A percentile compares a stretch with the other conserved stretches of the same genome.
These are phyloP conservation scores for Chymomyza amoena DNA, from an alignment of 2,888 invertebrate species.

Conservation along the genomic window DNA sequence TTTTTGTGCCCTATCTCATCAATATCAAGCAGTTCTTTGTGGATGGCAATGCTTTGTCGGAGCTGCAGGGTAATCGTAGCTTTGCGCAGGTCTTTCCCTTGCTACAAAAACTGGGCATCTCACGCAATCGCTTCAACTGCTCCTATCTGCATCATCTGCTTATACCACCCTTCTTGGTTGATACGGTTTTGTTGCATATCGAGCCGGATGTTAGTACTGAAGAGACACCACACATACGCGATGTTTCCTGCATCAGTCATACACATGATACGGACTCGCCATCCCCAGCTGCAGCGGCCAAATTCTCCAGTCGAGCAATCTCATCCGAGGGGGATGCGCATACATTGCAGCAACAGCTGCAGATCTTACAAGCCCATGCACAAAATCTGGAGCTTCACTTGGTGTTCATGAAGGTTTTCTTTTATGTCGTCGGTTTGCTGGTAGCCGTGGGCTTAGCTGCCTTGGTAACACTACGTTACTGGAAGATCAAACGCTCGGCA, in stretches of 20 bases:
- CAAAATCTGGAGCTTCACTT: constrained; percentile 69
- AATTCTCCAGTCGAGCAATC: not conserved
- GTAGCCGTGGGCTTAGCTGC: constrained; percentile 42
- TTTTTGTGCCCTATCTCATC: constrained; percentile 76
- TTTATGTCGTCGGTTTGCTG: constrained; percentile 50
- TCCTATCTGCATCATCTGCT: constrained; percentile 75
- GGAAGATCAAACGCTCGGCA: constrained; percentile 56
- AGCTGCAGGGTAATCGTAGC: constrained; percentile 71
- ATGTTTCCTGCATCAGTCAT: constrained; percentile 71
- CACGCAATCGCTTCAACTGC: constrained; percentile 76
- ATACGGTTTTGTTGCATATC: constrained; percentile 70
- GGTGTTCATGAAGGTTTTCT: constrained; percentile 62
- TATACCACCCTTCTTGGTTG: constrained; percentile 68
- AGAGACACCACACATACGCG: constrained; percentile 76
- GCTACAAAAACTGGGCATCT: constrained; percentile 73
- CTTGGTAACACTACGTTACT: constrained; percentile 40
- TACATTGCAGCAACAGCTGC: constrained; percentile 58
- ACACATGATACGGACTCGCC: constrained; percentile 25
- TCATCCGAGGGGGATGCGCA: constrained; percentile 18
- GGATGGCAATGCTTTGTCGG: constrained; percentile 75
- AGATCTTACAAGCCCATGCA: constrained; percentile 61
- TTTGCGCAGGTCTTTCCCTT: constrained; percentile 73
- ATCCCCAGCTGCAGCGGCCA: not conserved
- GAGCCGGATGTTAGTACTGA: constrained; percentile 66
- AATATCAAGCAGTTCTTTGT: constrained; percentile 73